Evolutionary conservation across 2,797 vertebrate species (phyloP), one percentile per base, ranked within the genome.

Genomic region (Liparis tanakae): DNA sequence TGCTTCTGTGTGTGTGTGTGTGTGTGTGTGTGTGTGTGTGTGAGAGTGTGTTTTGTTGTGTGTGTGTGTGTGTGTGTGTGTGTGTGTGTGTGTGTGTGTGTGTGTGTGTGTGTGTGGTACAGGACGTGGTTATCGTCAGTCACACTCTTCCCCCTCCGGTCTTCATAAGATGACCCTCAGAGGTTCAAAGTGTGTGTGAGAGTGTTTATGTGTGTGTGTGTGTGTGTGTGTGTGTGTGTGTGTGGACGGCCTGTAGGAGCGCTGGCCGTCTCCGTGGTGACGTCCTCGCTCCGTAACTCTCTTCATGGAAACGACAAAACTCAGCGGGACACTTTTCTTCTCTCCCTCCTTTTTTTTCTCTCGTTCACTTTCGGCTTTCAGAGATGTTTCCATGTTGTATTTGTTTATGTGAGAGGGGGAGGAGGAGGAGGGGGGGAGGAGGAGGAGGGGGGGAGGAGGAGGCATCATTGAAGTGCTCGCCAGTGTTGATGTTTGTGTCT

Each of bases 401-500:
- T 91, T 92, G 87, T 92, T 93, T 88, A 89, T 89, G 85, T 65
- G 73, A 64, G 71, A 73, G 75, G 67, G 82, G 68, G 76, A 54
- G 57, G 41, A 2, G 46, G 59, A 61, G 63, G 50, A 56, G 36
- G 78, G 18, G 48, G 77, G 8, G 37, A 6, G 36, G 17, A 69
- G 69, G 67, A 51, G 61, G 41, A 50, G 59, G 30, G 51, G 77
- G 72, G 65, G 84, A 75, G 79, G 87, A 72, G 88, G 88, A 80
- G 81, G 83, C 87, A 83, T 78, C 85, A 89, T 89, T 93, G 87
- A 93, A 91, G 90, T 90, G 17, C 76, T 37, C 36, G 83, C 87
- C 89, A 87, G 79, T 93, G 90, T 93, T 93, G 91, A 90, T 93
- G 90, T 93, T 93, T 91, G 89, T 92, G 91, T 93, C 92, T 93